phyloP scores from a whole-genome alignment of 2,797 vertebrate genomes.

The Alca torda region DNA sequence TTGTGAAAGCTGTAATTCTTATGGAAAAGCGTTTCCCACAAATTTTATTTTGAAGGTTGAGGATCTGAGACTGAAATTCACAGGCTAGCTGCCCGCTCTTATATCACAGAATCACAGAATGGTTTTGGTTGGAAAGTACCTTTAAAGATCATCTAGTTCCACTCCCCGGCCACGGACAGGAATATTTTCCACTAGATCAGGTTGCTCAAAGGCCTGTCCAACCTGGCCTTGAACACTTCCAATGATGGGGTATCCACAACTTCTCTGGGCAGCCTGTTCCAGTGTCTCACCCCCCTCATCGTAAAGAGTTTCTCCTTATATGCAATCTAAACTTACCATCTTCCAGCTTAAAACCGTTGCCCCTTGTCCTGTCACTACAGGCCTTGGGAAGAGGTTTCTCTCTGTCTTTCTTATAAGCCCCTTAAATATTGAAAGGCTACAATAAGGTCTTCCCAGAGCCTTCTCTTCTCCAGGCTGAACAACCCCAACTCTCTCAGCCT shows the following conservation, averaged over 20 bases:
- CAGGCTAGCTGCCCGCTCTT: background rate
- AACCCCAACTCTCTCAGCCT: background rate
- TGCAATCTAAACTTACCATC: background rate
- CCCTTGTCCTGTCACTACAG: background rate
- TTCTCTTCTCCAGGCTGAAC: background rate
- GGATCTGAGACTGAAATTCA: background rate
- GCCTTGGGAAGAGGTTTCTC: background rate
- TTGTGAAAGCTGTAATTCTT: background rate
- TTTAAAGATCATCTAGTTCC: background rate
- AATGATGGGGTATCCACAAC: background rate
- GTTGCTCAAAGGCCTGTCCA: background rate
- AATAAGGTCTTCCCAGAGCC: background rate
- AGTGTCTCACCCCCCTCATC: background rate
- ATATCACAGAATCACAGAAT: background rate
- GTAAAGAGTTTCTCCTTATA: background rate
- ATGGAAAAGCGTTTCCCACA: background rate
- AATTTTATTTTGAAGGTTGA: background rate
- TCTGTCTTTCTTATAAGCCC: background rate
- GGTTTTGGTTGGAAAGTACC: background rate
- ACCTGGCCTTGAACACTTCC: background rate
- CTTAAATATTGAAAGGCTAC: background rate
- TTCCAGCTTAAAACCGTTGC: background rate
- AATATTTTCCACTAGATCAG: background rate
- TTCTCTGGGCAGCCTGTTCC: background rate
- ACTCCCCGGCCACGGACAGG: fast-evolving